These are phyloP conservation scores for Rallus limicola DNA, from an alignment of 2,113 vertebrate genomes.

Conservation along the genomic window DNA sequence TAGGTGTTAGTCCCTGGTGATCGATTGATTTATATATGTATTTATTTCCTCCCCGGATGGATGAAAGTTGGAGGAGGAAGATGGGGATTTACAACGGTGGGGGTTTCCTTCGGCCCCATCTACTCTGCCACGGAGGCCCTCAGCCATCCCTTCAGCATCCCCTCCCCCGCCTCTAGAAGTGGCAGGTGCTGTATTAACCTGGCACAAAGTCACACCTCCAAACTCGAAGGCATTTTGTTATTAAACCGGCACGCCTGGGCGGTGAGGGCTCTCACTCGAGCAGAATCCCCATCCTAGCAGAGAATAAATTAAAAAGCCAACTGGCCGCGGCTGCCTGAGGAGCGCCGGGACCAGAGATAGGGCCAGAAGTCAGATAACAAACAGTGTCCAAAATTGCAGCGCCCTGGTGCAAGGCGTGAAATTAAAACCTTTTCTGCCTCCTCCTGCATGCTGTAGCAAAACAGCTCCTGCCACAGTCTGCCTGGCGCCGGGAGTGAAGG, in stretches of 20 bases:
- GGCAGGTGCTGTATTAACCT: neutral
- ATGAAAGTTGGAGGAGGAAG: neutral
- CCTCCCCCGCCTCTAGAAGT: neutral
- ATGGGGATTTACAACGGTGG: neutral
- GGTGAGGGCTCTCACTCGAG: slow-evolving; percentile 48
- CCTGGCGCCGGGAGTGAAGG: slow-evolving; percentile 28
- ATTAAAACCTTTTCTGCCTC: slow-evolving; percentile 61
- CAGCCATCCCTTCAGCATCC: neutral
- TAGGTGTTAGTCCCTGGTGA: rapidly evolving
- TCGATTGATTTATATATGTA: too few relatives aligned
- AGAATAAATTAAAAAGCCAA: slow-evolving; percentile 72
- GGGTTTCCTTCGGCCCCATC: neutral
- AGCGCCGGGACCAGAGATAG: slow-evolving; percentile 46
- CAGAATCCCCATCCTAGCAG: slow-evolving; percentile 44
- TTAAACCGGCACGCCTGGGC: slow-evolving; percentile 50
- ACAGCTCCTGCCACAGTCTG: slow-evolving; percentile 40
- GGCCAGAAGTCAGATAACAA: slow-evolving; percentile 68
- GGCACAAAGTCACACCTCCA: neutral
- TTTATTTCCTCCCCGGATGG: neutral
- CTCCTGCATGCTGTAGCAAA: slow-evolving; percentile 8
- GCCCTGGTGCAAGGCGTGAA: slow-evolving; percentile 62
- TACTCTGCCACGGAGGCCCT: neutral
- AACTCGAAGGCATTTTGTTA: slow-evolving; percentile 32
- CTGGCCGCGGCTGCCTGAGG: slow-evolving; percentile 39
- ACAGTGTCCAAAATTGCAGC: slow-evolving; percentile 51